These are phyloP conservation scores for Coregonus clupeaformis DNA, from an alignment of 2,113 vertebrate species.

Conservation along the genomic window DNA sequence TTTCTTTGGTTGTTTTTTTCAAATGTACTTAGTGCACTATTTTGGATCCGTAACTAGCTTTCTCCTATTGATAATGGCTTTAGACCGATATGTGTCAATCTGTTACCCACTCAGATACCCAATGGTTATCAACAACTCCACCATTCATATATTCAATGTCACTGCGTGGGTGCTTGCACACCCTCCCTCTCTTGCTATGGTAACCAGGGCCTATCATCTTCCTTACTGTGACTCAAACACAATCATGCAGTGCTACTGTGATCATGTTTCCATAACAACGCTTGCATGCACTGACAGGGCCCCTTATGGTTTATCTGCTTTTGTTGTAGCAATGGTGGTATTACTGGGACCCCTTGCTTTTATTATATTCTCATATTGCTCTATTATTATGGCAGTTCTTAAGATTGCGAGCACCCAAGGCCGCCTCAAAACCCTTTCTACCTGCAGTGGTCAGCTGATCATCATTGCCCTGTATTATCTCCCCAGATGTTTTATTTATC, in stretches of 20 bases:
- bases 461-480: slow-evolving; percentile 69
- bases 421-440: slow-evolving; percentile 53
- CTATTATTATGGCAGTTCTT: slow-evolving; percentile 48
- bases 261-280: slow-evolving; percentile 47
- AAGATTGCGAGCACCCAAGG: not conserved
- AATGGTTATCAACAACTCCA: slow-evolving; percentile 44
- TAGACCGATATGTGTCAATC: slow-evolving; percentile 52
- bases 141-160: slow-evolving; percentile 40
- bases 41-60: not conserved
- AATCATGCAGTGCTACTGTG: slow-evolving; percentile 67
- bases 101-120: slow-evolving; percentile 56
- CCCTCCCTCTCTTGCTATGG: slow-evolving; percentile 6
- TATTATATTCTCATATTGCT: slow-evolving; percentile 60
- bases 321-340: slow-evolving; percentile 57
- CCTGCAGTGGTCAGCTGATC: slow-evolving; percentile 68
- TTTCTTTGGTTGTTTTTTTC: slow-evolving; percentile 6
- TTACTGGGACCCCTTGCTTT: slow-evolving; percentile 57
- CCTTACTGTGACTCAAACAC: slow-evolving; percentile 63
- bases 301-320: not conserved
- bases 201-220: slow-evolving; percentile 58
- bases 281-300: slow-evolving; percentile 48
- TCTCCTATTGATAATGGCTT: slow-evolving; percentile 62
- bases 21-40: not conserved
- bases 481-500: slow-evolving; percentile 69
- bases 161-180: too few species aligned